These are phyloP conservation scores for Xestia xanthographa DNA, from an alignment of 2,888 invertebrate species.

Conservation along the genomic window DNA sequence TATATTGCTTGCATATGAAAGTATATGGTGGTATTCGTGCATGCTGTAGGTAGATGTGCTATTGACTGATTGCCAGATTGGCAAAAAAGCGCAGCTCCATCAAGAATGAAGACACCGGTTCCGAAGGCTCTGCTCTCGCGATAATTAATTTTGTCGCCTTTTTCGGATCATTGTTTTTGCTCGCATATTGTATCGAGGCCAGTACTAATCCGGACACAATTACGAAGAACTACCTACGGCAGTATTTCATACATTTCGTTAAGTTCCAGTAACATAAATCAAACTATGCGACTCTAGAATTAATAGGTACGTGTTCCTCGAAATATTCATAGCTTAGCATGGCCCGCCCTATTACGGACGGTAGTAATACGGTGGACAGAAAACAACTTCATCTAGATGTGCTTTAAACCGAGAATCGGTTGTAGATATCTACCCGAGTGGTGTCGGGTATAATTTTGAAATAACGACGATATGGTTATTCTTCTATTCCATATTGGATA, in stretches of 20 bases:
- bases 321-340: constrained; percentile 60
- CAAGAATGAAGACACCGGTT: constrained; percentile 66
- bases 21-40: constrained; percentile 26
- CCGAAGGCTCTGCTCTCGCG: constrained; percentile 51
- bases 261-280: constrained; percentile 61
- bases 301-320: constrained; percentile 61
- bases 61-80: constrained; percentile 66
- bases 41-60: constrained; percentile 60
- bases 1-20: constrained; percentile 11
- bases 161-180: constrained; percentile 65
- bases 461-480: constrained; percentile 5
- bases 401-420: constrained; percentile 54
- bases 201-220: constrained; percentile 63
- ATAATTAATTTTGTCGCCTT: constrained; percentile 69
- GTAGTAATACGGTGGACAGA: constrained; percentile 39
- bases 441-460: constrained; percentile 29
- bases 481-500: constrained; percentile 4
- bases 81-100: constrained; percentile 59
- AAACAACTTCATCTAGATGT: constrained; percentile 56
- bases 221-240: constrained; percentile 57
- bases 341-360: constrained; percentile 56
- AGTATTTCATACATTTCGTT: constrained; percentile 66
- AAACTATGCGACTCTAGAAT: constrained; percentile 60
- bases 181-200: constrained; percentile 59
- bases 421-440: constrained; percentile 34